Base-by-base conservation (phyloP, 1,140 invertebrate species). In the Metaphire vulgaris region DNA sequence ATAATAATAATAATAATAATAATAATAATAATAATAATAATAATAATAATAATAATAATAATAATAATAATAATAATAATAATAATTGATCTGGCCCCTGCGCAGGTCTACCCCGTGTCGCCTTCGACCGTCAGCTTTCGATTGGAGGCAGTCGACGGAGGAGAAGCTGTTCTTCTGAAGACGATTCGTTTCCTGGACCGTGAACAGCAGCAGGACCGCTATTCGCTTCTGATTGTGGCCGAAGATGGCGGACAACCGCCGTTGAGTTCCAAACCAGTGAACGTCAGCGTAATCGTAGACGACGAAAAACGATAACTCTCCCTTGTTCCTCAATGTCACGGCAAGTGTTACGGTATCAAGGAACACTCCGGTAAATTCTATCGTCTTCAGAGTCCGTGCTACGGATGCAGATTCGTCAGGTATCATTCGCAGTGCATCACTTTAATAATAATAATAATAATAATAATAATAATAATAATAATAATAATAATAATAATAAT, bases 171-270 rank as follows among this genome's bases (percentile, higher is more conserved):
- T 33, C 28, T 31, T 21, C 1, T 76, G 0, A 2, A 67, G 14
- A 69, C 33, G 32, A 76, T n/a, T 34, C 64, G 21, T 26, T n/a
- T 68, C 14, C 68, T 76, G 67, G 67, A 76, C 33, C 28, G 74
- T 26, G 74, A 76, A 70, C 31, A 70, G 33, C n/a, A n/a, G n/a
- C 33, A 34, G n/a, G 15, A 15, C 16, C 31, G 33, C 34, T 69
- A 41, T 28, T 30, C 28, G 28, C 30, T 76, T 1, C 64, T 34
- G 68, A 70, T 76, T 12, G 41, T n/a, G 32, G 74, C 74, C 28
- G 56, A 33, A 2, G 74, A 76, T 70, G 31, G 30, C 21, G 74
- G 74, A 6, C 33, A 64, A 29, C 74, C 74, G n/a, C 33, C 67
- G 33, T 68, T 76, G 28, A 70, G 16, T 30, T 69, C 74, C 29